Base-by-base conservation (phyloP, 2,888 invertebrate species). In the Tricholauxania praeusta region DNA sequence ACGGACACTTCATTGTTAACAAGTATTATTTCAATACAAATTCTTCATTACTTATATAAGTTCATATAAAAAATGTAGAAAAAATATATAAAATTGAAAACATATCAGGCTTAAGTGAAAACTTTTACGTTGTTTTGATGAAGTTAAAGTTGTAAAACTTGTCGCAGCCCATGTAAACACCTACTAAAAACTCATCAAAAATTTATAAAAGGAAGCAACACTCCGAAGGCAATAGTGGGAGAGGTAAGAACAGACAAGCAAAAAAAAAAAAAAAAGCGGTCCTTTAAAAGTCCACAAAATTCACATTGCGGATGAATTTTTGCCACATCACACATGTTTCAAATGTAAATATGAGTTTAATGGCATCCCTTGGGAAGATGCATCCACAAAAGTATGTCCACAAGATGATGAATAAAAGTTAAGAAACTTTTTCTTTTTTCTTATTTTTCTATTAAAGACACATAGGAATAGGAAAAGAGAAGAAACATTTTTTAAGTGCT, bases 291-390 rank as follows among this genome's bases (percentile, higher is more conserved):
- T 57, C 28, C 19, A 57, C n/a, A 65, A n/a, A 63, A 14, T 65
- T 65, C 65, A 51, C 22, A 39, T 47, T 67, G 57, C 22, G 67
- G 48, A 67, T 67, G 22, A 17, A 67, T 66, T 72, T 72, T 70
- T 48, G 72, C 60, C 66, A 70, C 57, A 71, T 69, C 55, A 74
- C 65, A 66, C 68, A 68, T 72, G 59, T 62, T 70, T 69, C 55
- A 64, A 71, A 68, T 73, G 73, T 75, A 73, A 73, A 72, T 66
- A 73, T 65, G 60, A 52, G 57, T 60, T 62, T 75, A 75, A 75
- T 75, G 73, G 69, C 62, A 47, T 59, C 71, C 73, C 71, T 60
- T 28, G 67, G 70, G 73, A 62, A 62, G 51, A 17, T 39, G 39
- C 53, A 22, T 7, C 12, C 47, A 63, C 62, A 73, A 47, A 63